Percentiles rank a stretch among this genome's conserved stretches.
These are phyloP conservation scores for Sinocyclocheilus grahami DNA, from an alignment of 2,113 vertebrate genomes.

Conservation along the genomic window DNA sequence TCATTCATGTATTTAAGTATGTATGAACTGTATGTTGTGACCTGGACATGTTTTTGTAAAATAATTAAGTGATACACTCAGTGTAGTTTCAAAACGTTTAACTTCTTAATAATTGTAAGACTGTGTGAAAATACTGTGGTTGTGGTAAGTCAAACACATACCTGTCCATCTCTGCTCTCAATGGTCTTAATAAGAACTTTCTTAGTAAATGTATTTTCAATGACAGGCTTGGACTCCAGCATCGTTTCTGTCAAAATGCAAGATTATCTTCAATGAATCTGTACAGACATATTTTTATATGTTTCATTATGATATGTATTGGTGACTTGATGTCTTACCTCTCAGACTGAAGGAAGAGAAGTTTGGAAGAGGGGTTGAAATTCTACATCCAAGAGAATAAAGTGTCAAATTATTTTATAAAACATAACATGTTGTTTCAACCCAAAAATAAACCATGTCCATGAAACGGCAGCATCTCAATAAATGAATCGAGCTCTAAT, in stretches of 20 bases:
- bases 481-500: not conserved
- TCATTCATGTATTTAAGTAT: not conserved
- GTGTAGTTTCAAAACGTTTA: not conserved
- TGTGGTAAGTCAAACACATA: constrained; percentile 37
- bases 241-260: constrained; percentile 64
- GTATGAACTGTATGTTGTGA: not conserved
- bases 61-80: not conserved
- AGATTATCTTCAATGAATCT: not conserved
- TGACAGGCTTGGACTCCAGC: constrained; percentile 66
- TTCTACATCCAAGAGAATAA: constrained; percentile 73
- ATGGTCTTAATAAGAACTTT: constrained; percentile 79
- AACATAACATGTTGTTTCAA: not conserved
- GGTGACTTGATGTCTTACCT: constrained; percentile 73
- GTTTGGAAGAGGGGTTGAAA: constrained; percentile 85
- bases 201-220: constrained; percentile 69
- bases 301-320: not conserved
- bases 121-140: not conserved
- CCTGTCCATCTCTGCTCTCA: constrained; percentile 78
- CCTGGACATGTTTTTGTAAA: not conserved
- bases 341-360: constrained; percentile 88
- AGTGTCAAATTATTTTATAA: not conserved
- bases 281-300: not conserved
- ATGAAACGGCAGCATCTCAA: not conserved
- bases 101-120: not conserved
- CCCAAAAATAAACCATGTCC: constrained; percentile 52